Conservation (phyloP, 2,888 invertebrate genomes). For the Lymantria monacha region DNA sequence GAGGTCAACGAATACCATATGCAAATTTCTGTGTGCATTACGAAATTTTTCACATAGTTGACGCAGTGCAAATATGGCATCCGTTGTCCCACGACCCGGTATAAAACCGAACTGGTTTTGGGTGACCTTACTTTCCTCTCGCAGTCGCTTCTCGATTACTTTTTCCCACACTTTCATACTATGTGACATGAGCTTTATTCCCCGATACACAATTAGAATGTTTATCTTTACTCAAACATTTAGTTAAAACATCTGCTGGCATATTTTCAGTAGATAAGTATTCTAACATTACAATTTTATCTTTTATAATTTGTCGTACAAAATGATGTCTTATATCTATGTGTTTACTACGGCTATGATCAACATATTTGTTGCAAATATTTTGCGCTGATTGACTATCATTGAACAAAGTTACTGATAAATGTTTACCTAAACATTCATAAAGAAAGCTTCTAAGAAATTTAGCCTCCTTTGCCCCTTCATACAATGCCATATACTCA, state of each 20-base stretch:
- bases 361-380: not conserved
- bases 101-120: too few relatives aligned
- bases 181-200: too few relatives aligned
- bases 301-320: not conserved
- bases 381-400: not conserved
- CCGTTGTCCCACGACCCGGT: too few relatives aligned
- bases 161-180: too few relatives aligned
- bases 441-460: not conserved
- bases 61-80: too few relatives aligned
- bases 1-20: too few relatives aligned
- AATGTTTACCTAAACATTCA: not conserved
- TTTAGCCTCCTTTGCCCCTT: not conserved
- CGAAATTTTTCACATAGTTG: too few relatives aligned
- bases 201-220: not conserved
- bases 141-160: too few relatives aligned
- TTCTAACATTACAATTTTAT: not conserved
- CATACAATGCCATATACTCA: not conserved
- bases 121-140: too few relatives aligned
- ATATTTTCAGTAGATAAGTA: not conserved
- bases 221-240: conserved; percentile 1
- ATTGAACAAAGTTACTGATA: not conserved
- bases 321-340: not conserved
- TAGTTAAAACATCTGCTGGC: not conserved
- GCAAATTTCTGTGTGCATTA: too few relatives aligned
- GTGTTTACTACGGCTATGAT: not conserved